phyloP scores from a whole-genome alignment of 1,140 invertebrate species.

The Diorhabda sublineata region DNA sequence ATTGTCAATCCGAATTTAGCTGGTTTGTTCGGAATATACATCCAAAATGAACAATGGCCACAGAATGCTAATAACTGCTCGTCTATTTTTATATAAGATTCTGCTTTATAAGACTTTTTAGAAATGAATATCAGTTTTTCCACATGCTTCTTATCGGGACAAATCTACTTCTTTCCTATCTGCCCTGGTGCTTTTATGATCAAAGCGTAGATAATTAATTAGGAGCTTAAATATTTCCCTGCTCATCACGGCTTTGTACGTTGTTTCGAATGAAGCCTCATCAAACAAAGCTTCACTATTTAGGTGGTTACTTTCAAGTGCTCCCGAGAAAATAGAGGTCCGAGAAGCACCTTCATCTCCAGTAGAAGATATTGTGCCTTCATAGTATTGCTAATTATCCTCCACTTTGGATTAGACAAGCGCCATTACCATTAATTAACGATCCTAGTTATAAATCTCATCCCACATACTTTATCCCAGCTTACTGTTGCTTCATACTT shows the following conservation, averaged over 20 bases:
- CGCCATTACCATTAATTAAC: too few relatives aligned
- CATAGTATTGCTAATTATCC: too few relatives aligned
- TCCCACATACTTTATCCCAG: too few relatives aligned
- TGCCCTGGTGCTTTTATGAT: background rate
- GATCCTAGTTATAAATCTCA: too few relatives aligned
- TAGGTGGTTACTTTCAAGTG: background rate
- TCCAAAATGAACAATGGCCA: background rate
- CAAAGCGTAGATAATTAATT: background rate
- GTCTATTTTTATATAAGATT: background rate
- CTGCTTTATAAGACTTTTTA: background rate
- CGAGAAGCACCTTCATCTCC: too few relatives aligned
- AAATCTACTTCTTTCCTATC: background rate
- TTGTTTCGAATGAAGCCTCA: background rate
- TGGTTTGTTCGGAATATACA: background rate
- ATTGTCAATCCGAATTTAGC: background rate
- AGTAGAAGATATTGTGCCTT: too few relatives aligned
- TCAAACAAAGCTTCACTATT: background rate
- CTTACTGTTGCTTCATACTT: too few relatives aligned
- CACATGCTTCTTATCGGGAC: background rate
- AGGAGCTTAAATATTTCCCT: background rate
- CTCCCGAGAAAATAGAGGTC: too few relatives aligned
- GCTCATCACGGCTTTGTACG: background rate
- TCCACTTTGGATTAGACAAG: too few relatives aligned
- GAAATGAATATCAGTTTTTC: background rate
- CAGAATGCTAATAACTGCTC: background rate